A percentile compares a stretch with the other conserved stretches of the same genome.
These are phyloP conservation scores for Actinia equina DNA, from an alignment of 64 coral and sea anemone species.

Conservation along the genomic window DNA sequence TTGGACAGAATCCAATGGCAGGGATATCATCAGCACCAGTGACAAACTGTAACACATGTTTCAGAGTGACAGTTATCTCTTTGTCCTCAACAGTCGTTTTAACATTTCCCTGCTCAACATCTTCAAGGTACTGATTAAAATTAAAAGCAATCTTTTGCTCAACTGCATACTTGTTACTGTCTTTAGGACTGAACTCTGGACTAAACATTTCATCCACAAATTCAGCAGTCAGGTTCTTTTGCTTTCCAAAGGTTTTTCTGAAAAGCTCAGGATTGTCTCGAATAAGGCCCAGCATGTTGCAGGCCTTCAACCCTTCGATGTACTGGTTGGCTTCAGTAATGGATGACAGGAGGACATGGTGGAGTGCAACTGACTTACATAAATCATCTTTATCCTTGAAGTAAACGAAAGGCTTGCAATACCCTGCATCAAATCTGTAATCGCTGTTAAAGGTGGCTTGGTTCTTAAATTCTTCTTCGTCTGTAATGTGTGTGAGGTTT, in stretches of 20 bases:
- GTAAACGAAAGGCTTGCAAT: conserved; percentile 31
- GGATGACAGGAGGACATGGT: conserved; percentile 52
- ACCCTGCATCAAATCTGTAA: conserved; percentile 57
- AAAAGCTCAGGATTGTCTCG: conserved; percentile 45
- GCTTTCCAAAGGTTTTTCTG: conserved; percentile 20
- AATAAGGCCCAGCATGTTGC: conserved; percentile 52
- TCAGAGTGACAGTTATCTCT: conserved; percentile 39
- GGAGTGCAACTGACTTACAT: conserved; percentile 49
- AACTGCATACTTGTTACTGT: conserved; percentile 52
- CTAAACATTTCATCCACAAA: conserved; percentile 51
- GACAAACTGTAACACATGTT: conserved; percentile 60
- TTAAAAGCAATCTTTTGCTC: conserved; percentile 60
- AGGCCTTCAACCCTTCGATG: conserved; percentile 45
- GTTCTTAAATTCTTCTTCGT: conserved; percentile 52
- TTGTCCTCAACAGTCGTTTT: conserved; percentile 33
- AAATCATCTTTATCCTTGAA: conserved; percentile 48
- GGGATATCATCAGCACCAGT: conserved; percentile 52
- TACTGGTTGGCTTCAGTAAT: conserved; percentile 63
- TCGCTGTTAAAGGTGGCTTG: conserved; percentile 45
- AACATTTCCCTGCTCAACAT: conserved; percentile 46
- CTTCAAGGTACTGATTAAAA: conserved; percentile 56
- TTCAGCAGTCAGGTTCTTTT: conserved; percentile 56
- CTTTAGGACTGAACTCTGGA: conserved; percentile 21
- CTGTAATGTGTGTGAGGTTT: conserved; percentile 22
- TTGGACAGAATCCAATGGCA: conserved; percentile 56